Base-by-base conservation (phyloP, 2,113 vertebrate genomes). In the Indri indri region DNA sequence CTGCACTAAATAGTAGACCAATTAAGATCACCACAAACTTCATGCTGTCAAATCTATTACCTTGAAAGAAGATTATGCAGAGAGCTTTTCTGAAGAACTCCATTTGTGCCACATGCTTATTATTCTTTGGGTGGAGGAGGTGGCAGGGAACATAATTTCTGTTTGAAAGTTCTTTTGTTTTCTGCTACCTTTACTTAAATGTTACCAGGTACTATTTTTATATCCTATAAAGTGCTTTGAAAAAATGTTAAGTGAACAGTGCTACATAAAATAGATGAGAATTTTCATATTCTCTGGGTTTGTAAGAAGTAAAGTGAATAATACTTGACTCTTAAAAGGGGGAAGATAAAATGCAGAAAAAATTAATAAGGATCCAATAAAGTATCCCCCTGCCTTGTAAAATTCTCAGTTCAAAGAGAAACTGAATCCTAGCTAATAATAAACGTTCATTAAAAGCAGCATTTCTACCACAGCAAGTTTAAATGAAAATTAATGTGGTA, bases 151-250 rank as follows among this genome's bases (percentile, higher is more conserved):
- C 88, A 95, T 91, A 68, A 97, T 97, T 97, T 81, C 96, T 97
- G 90, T 91, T 97, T 93, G 74, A 96, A 93, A 94, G 89, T 89
- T 97, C 97, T 95, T 97, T 97, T 98, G 98, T 98, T 98, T 98
- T 96, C 93, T 95, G 91, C 91, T 97, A 88, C 96, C 91, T 97
- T 97, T 97, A 95, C 79, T 97, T 96, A 97, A 97, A 92, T 96
- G 93, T 93, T 96, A 98, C 63, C 13, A 7, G 34, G 94, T 80
- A 95, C 97, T 98, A 97, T 98, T 97, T 98, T 98, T 98, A 90
- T 95, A 93, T 57, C 89, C 80, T 93, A 42, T 81, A 73, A 98
- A 96, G 86, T 87, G 91, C 93, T 96, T 63, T 94, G 81, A 86
- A 86, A 97, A 97, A 98, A 96, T 86, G 82, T 80, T 91, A 97